A percentile compares a stretch with the other conserved stretches of the same genome.
Evolutionary conservation across 2,888 invertebrate genomes (phyloP).

Genomic region (Eupithecia exiguata): DNA sequence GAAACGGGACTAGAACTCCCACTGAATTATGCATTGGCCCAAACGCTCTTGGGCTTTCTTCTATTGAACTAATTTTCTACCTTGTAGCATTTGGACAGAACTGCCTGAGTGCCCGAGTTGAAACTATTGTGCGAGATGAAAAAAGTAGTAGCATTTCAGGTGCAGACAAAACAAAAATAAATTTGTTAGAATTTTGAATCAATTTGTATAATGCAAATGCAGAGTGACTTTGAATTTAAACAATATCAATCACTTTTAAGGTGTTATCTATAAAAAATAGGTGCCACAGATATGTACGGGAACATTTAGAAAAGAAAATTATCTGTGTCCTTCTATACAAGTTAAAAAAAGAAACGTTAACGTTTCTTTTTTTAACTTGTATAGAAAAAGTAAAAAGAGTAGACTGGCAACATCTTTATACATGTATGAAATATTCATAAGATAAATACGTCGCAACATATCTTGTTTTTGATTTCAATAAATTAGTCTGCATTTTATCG

Average conservation of each 20-base stretch:
- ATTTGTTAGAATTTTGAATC: background rate
- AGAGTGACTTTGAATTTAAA: background rate
- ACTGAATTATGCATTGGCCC: constrained; percentile 22
- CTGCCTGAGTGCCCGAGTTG: background rate
- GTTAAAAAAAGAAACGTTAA: too few species aligned
- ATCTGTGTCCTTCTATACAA: too few species aligned
- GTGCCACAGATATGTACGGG: too few species aligned
- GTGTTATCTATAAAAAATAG: background rate
- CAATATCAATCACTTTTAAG: background rate
- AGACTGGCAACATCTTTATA: too few species aligned
- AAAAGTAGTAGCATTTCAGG: background rate
- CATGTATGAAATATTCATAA: too few species aligned
- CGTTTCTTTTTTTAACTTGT: too few species aligned
- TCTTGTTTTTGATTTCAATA: background rate
- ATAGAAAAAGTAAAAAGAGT: too few species aligned
- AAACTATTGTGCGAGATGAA: background rate
- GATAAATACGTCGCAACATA: background rate
- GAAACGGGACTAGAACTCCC: constrained; percentile 4
- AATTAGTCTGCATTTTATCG: background rate
- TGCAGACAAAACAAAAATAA: background rate
- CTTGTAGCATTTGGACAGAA: background rate
- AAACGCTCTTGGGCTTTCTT: constrained; percentile 2
- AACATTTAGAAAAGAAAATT: too few species aligned
- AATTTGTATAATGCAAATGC: background rate
- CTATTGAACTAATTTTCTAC: background rate